phyloP scores from a whole-genome alignment of 2,113 vertebrate species.

The Charadrius vociferus region DNA sequence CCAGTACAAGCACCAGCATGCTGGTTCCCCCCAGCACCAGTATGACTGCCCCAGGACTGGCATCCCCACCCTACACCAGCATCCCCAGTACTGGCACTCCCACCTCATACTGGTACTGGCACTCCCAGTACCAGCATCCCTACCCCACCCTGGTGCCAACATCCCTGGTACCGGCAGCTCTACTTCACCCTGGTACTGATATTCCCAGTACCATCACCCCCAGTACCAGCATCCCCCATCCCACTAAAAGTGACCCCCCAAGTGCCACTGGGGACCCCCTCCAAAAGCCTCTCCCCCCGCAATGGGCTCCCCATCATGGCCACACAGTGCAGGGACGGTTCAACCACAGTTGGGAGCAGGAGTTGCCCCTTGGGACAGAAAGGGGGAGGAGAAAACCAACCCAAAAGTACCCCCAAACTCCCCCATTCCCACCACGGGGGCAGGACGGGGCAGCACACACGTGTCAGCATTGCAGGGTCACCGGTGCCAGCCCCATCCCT shows the following conservation, averaged over 20 bases:
- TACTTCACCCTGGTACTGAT: background rate
- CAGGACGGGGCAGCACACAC: background rate
- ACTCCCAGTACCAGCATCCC: background rate
- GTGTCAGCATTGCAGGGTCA: fast-evolving
- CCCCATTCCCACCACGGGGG: fast-evolving
- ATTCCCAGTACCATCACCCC: background rate
- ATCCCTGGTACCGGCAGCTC: background rate
- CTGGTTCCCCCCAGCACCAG: background rate
- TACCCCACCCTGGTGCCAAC: too few relatives aligned
- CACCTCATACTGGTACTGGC: background rate
- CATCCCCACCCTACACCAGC: background rate
- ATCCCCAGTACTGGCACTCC: fast-evolving
- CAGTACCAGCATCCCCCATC: background rate
- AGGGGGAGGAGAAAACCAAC: background rate
- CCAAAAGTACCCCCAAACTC: background rate
- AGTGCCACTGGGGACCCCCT: background rate
- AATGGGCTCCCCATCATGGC: fast-evolving
- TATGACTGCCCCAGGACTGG: background rate
- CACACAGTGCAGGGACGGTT: fast-evolving
- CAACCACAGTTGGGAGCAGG: background rate
- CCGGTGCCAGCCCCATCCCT: fast-evolving
- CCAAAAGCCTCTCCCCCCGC: too few relatives aligned
- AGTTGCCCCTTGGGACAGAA: background rate
- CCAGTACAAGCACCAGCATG: background rate
- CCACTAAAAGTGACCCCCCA: background rate